A percentile compares a stretch with the other conserved stretches of the same genome.
Evolutionary conservation across 1,140 invertebrate species (phyloP).

Genomic region (Drosophila pseudoobscura): DNA sequence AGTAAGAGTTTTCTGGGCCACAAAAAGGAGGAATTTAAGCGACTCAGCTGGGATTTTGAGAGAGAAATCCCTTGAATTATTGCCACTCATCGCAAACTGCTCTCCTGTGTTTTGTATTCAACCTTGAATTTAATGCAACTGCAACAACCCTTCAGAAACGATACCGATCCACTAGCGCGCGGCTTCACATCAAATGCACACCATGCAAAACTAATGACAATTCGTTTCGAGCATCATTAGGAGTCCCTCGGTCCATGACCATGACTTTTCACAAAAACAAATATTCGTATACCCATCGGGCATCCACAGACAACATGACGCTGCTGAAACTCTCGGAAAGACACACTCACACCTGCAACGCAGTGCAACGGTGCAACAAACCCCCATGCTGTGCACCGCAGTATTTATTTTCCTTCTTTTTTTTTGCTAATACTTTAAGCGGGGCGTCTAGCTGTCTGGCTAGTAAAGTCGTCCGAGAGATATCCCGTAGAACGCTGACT

Average conservation of each 20-base stretch:
- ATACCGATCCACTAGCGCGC: conserved; percentile 7
- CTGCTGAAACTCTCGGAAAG: conserved; percentile 44
- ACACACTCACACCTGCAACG: conserved; percentile 58
- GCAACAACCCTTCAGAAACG: conserved; percentile 54
- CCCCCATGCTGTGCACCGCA: conserved; percentile 53
- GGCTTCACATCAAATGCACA: conserved; percentile 27
- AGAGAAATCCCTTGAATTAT: neutral
- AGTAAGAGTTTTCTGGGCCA: conserved; percentile 3
- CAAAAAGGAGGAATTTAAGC: neutral
- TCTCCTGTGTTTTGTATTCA: conserved; percentile 4
- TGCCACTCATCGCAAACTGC: conserved; percentile 25
- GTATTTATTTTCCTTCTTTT: too few species aligned
- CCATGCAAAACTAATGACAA: conserved; percentile 75
- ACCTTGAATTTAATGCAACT: conserved; percentile 34
- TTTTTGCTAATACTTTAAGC: conserved; percentile 33
- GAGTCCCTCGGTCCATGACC: conserved; percentile 37
- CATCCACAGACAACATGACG: conserved; percentile 66
- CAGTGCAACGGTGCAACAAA: conserved; percentile 25
- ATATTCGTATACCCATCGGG: conserved; percentile 11
- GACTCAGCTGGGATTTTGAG: conserved; percentile 19
- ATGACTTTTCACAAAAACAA: conserved; percentile 71
- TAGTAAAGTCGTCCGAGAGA: neutral
- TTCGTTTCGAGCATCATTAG: conserved; percentile 74
- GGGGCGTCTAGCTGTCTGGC: conserved; percentile 62
- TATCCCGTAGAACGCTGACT: conserved; percentile 31